Evolutionary conservation across 2,888 invertebrate species (phyloP).

Genomic region (Diarsia rubi): DNA sequence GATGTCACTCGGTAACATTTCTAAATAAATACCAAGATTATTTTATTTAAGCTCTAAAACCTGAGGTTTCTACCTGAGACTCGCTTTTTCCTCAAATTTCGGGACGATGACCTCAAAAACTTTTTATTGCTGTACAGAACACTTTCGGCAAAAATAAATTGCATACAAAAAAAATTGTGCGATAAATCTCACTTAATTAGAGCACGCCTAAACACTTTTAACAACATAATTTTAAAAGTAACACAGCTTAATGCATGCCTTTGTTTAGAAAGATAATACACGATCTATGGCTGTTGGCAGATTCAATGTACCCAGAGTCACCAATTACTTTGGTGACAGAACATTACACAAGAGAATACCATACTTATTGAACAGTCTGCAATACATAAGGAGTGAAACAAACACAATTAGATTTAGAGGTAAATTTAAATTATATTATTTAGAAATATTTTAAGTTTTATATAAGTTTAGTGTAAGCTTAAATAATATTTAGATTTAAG

Average conservation of each 20-base stretch:
- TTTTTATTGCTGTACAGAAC: conserved; percentile 61
- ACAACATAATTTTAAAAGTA: background rate
- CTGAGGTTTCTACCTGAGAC: conserved; percentile 50
- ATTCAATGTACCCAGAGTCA: too few species aligned
- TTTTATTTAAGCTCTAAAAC: conserved; percentile 45
- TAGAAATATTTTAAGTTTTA: too few species aligned
- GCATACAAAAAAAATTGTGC: conserved; percentile 10
- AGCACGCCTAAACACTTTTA: conserved; percentile 17
- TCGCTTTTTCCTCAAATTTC: conserved; percentile 59
- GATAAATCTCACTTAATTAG: conserved; percentile 44
- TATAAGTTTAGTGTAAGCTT: too few species aligned
- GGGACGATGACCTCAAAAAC: conserved; percentile 63
- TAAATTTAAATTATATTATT: too few species aligned
- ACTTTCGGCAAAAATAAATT: conserved; percentile 49
- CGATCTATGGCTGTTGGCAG: too few species aligned
- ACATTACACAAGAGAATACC: too few species aligned
- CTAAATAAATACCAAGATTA: conserved; percentile 46
- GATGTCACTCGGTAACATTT: conserved; percentile 40
- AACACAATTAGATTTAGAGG: too few species aligned
- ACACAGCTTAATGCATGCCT: background rate
- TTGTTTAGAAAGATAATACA: background rate
- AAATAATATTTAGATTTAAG: too few species aligned
- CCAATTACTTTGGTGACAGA: too few species aligned
- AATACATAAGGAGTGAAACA: too few species aligned
- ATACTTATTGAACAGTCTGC: too few species aligned